Percentiles rank a stretch among this genome's conserved stretches.
Conservation (phyloP, 2,888 invertebrate species). For the Merodon equestris region DNA sequence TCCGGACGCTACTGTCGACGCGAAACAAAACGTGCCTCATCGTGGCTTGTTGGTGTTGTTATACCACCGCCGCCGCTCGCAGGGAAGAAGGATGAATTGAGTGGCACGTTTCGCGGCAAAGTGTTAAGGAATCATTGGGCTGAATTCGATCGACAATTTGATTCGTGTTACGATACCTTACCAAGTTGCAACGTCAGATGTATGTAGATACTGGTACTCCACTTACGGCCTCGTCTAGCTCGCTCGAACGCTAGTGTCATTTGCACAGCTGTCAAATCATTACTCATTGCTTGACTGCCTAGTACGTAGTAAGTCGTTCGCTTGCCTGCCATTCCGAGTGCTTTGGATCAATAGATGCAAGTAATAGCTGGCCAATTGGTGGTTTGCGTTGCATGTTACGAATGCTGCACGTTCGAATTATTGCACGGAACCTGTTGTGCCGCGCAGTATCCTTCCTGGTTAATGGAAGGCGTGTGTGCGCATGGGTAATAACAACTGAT, state of each 20-base stretch:
- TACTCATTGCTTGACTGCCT: slow-evolving; percentile 48
- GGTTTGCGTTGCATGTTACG: slow-evolving; percentile 9
- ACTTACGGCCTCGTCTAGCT: too few relatives aligned
- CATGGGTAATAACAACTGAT: slow-evolving; percentile 55
- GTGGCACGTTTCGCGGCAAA: slow-evolving; percentile 42
- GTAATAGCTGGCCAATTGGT: slow-evolving; percentile 51
- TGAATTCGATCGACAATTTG: slow-evolving; percentile 57
- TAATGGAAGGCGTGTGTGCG: slow-evolving; percentile 21
- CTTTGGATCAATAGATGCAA: slow-evolving; percentile 45
- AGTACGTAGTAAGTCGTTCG: slow-evolving; percentile 35
- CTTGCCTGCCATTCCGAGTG: background rate
- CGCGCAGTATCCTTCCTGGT: background rate
- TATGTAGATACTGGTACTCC: slow-evolving; percentile 48
- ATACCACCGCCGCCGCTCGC: slow-evolving; percentile 27
- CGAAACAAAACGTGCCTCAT: slow-evolving; percentile 14
- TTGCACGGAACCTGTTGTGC: slow-evolving; percentile 45
- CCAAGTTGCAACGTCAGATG: slow-evolving; percentile 57
- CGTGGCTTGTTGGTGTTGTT: slow-evolving; percentile 44
- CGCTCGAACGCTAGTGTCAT: slow-evolving; percentile 60
- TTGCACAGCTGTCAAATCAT: slow-evolving; percentile 66
- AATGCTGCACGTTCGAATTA: slow-evolving; percentile 20
- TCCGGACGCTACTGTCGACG: slow-evolving; percentile 50
- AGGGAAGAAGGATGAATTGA: slow-evolving; percentile 1
- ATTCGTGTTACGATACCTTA: slow-evolving; percentile 54
- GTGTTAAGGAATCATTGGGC: slow-evolving; percentile 37